Evolutionary conservation across 2,113 vertebrate genomes (phyloP).

Genomic region (Hydrolagus affinis): DNA sequence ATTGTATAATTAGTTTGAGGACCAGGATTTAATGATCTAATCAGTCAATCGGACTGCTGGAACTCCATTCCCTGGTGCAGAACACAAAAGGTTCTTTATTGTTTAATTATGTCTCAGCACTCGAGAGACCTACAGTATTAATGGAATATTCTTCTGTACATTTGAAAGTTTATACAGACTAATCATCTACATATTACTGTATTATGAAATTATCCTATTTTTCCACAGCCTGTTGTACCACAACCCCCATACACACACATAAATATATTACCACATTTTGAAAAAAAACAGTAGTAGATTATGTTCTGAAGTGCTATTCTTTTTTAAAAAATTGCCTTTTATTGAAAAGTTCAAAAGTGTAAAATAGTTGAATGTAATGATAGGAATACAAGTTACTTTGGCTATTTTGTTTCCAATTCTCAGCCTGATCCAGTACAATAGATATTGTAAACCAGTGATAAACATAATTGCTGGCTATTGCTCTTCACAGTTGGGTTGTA

Average conservation of each 20-base stretch:
- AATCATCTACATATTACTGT: background rate
- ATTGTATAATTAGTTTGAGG: background rate
- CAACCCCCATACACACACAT: background rate
- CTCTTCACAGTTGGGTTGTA: no score
- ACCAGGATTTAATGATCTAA: constrained; percentile 1
- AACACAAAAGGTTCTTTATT: background rate
- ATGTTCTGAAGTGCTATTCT: no score
- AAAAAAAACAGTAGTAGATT: no score
- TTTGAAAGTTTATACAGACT: background rate
- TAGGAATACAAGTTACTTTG: no score
- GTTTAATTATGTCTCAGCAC: background rate
- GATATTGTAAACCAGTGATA: no score
- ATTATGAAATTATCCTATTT: background rate
- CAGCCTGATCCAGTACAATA: no score
- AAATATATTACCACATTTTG: no score
- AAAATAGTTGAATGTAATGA: no score
- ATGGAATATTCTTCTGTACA: background rate
- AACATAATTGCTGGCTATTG: no score
- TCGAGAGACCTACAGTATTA: background rate
- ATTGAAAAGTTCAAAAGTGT: no score
- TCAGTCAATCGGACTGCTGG: background rate
- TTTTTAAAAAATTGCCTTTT: no score
- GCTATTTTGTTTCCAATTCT: no score
- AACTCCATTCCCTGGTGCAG: background rate
- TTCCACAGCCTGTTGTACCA: background rate